These are phyloP conservation scores for Agrypnus murinus DNA, from an alignment of 2,888 invertebrate genomes.

Conservation along the genomic window DNA sequence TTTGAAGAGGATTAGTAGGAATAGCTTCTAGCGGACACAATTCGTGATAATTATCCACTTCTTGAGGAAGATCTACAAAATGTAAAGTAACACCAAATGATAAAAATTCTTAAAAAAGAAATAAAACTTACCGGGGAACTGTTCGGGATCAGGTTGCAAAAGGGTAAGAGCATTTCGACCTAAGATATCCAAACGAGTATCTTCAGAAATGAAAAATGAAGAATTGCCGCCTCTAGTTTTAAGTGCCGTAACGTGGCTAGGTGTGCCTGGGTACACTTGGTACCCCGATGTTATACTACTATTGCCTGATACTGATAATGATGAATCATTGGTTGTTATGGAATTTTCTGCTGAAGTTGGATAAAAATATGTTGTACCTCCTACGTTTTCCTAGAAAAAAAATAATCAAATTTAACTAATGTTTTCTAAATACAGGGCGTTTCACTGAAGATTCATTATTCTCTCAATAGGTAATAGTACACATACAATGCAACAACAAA, in stretches of 20 bases:
- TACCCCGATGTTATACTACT: conserved; percentile 70
- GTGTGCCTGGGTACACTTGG: conserved; percentile 79
- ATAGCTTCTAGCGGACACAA: conserved; percentile 88
- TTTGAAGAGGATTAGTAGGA: conserved; percentile 74
- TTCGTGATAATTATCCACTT: conserved; percentile 93
- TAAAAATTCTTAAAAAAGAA: neutral
- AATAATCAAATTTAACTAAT: too few relatives aligned
- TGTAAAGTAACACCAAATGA: neutral
- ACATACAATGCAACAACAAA: too few relatives aligned
- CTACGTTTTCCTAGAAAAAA: conserved; percentile 86
- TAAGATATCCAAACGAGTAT: conserved; percentile 85
- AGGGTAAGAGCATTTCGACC: conserved; percentile 83
- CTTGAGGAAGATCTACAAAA: conserved; percentile 83
- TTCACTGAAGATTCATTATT: too few relatives aligned
- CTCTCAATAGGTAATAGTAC: too few relatives aligned
- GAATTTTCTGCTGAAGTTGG: conserved; percentile 74
- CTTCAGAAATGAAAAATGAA: conserved; percentile 90
- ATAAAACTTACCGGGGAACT: conserved; percentile 72
- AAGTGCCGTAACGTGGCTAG: conserved; percentile 75
- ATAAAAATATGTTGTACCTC: conserved; percentile 97
- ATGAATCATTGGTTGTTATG: conserved; percentile 69
- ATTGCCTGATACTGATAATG: conserved; percentile 66
- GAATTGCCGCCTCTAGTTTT: conserved; percentile 73
- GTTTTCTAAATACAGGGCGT: too few relatives aligned
- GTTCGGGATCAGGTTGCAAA: conserved; percentile 82